phyloP scores from a whole-genome alignment of 2,888 invertebrate species.

The Agrilus biguttatus region DNA sequence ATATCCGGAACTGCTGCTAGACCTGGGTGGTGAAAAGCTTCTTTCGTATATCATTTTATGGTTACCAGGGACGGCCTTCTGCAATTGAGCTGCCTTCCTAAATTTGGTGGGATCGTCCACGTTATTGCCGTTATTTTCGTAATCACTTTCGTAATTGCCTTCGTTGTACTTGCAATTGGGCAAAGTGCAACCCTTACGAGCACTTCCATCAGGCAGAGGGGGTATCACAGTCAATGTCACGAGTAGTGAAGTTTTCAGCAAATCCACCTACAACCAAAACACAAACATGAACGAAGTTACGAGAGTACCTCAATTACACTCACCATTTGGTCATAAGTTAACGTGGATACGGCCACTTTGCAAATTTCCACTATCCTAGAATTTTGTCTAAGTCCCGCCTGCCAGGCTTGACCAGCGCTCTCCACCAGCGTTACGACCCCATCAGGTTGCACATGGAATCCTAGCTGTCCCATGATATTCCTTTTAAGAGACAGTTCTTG shows the following conservation, averaged over 20 bases:
- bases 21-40: slow-evolving; percentile 62
- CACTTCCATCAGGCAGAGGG: slow-evolving; percentile 52
- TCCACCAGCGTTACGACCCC: slow-evolving; percentile 93
- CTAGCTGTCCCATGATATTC: slow-evolving; percentile 71
- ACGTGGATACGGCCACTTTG: slow-evolving; percentile 59
- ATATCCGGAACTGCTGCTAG: slow-evolving; percentile 67
- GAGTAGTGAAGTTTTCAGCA: slow-evolving; percentile 75
- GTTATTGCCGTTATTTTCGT: slow-evolving; percentile 52
- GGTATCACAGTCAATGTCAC: slow-evolving; percentile 75
- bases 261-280: slow-evolving; percentile 38
- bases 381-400: slow-evolving; percentile 79
- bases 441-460: slow-evolving; percentile 83
- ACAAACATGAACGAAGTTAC: no score
- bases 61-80: slow-evolving; percentile 41
- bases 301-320: no score
- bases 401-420: slow-evolving; percentile 51
- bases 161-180: slow-evolving; percentile 50
- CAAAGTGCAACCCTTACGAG: slow-evolving; percentile 51
- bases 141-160: slow-evolving; percentile 47
- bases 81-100: slow-evolving; percentile 32
- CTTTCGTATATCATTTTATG: slow-evolving; percentile 59
- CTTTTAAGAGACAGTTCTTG: slow-evolving; percentile 69
- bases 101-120: slow-evolving; percentile 28
- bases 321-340: slow-evolving; percentile 81
- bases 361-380: slow-evolving; percentile 69